These are phyloP conservation scores for Papilio protenor DNA, from an alignment of 2,888 invertebrate genomes.

Conservation along the genomic window DNA sequence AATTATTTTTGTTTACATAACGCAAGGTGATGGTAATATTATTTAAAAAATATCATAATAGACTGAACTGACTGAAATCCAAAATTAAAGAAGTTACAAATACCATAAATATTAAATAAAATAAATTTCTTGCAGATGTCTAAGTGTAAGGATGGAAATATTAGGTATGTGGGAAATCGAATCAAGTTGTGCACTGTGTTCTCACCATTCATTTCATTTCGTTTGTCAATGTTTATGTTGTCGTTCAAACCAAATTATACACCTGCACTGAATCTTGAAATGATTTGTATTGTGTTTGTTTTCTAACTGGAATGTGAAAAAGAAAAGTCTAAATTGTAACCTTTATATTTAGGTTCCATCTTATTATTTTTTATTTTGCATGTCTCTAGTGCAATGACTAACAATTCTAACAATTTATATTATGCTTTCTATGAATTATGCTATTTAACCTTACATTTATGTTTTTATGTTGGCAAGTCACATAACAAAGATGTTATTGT, in stretches of 20 bases:
- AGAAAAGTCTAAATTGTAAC: not conserved
- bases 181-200: conserved; percentile 38
- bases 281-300: not conserved
- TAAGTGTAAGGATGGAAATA: conserved; percentile 30
- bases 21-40: conserved; percentile 50
- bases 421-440: not conserved
- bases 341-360: not conserved
- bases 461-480: not conserved
- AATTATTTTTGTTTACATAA: no score
- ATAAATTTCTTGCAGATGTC: conserved; percentile 39
- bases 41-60: no score
- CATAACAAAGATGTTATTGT: not conserved
- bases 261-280: not conserved
- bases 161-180: conserved; percentile 41
- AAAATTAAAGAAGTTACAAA: no score
- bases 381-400: not conserved
- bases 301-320: not conserved
- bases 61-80: no score
- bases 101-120: not conserved
- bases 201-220: conserved; percentile 22
- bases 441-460: not conserved
- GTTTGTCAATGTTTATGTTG: conserved; percentile 20
- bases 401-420: not conserved
- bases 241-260: not conserved
- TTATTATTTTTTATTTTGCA: not conserved